Percentiles rank a stretch among this genome's conserved stretches.
Conservation (phyloP, 2,113 vertebrate species). For the Rhabdornis inornatus region DNA sequence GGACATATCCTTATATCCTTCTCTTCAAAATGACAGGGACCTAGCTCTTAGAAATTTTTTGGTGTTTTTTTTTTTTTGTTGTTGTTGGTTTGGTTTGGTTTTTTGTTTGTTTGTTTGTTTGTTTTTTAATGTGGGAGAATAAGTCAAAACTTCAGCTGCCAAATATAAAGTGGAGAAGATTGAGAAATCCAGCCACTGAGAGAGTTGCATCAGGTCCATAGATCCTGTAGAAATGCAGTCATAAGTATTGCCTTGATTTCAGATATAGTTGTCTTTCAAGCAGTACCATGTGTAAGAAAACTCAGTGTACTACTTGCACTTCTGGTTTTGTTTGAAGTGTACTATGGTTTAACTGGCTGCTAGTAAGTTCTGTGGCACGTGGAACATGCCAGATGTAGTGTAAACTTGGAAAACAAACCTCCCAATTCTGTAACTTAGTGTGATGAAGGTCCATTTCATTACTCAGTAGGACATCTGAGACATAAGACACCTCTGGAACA, state of each 20-base stretch:
- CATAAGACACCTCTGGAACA: background rate
- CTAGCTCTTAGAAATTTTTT: background rate
- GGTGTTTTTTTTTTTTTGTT: too few species aligned
- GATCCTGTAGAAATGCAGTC: background rate
- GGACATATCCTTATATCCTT: background rate
- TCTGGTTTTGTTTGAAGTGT: background rate
- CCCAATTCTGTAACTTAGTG: background rate
- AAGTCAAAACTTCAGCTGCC: background rate
- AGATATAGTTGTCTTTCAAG: background rate
- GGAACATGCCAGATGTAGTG: background rate
- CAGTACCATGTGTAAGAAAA: background rate
- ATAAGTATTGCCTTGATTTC: background rate
- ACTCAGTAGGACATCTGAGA: background rate
- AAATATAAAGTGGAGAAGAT: background rate
- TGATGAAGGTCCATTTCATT: background rate
- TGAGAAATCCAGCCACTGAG: background rate
- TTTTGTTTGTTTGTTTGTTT: too few species aligned
- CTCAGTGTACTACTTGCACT: background rate
- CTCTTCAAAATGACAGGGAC: background rate
- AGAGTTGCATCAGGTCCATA: background rate
- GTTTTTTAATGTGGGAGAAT: background rate
- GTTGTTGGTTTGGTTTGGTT: too few species aligned
- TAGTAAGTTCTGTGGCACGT: background rate
- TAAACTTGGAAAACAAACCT: background rate
- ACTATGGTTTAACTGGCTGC: background rate